A percentile compares a stretch with the other conserved stretches of the same genome.
phyloP scores from a whole-genome alignment of 2,888 invertebrate genomes.

The Volucella inflata region DNA sequence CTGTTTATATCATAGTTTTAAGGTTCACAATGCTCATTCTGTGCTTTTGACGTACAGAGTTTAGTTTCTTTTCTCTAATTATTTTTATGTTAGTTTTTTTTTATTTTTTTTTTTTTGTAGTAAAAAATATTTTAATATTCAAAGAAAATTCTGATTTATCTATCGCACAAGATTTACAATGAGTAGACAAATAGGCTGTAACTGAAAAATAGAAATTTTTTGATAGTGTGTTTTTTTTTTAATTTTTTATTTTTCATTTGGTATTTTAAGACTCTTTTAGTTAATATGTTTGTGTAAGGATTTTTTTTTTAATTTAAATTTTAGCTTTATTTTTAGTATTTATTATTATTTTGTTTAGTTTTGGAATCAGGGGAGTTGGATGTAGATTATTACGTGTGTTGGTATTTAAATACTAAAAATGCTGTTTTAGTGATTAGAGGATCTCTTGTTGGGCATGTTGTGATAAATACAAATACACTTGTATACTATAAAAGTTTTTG shows the following conservation, averaged over 20 bases:
- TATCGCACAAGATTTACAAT: constrained; percentile 84
- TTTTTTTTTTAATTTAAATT: constrained; percentile 57
- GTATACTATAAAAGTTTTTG: no score
- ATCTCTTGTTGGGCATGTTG: constrained; percentile 71
- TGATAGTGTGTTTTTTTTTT: constrained; percentile 73
- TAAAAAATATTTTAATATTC: constrained; percentile 79
- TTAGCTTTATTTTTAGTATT: constrained; percentile 74
- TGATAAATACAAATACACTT: constrained; percentile 32
- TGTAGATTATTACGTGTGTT: constrained; percentile 54
- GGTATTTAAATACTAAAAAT: constrained; percentile 73
- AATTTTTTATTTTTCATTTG: constrained; percentile 70
- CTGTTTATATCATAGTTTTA: constrained; percentile 43
- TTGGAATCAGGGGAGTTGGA: constrained; percentile 2
- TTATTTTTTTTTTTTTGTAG: constrained; percentile 60
- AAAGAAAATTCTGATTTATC: constrained; percentile 83
- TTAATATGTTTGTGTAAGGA: constrained; percentile 71
- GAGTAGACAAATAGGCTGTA: constrained; percentile 84
- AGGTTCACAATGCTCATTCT: constrained; percentile 69
- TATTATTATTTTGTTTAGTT: constrained; percentile 59
- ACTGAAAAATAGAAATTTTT: constrained; percentile 81
- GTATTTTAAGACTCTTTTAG: constrained; percentile 57
- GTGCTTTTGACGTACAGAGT: constrained; percentile 14
- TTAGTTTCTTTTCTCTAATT: no score
- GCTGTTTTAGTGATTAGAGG: constrained; percentile 70
- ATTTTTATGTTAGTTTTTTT: constrained; percentile 27